Evolutionary conservation across 2,113 vertebrate genomes (phyloP), one percentile per base, ranked within the genome.

Genomic region (Motacilla tschutschensis): DNA sequence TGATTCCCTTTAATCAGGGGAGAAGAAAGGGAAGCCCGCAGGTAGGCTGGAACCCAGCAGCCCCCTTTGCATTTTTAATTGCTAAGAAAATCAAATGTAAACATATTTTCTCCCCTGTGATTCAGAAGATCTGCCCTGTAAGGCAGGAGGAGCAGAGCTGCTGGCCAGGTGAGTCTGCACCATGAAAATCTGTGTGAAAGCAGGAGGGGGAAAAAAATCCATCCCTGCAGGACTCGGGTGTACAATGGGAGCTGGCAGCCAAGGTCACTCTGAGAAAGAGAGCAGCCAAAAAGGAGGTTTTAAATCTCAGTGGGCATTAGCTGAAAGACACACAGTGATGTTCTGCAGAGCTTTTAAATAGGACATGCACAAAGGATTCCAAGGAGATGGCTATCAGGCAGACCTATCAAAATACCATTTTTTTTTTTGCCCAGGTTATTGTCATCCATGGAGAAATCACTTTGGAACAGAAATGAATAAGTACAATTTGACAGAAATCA

Each of bases 191-290:
- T 35, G 5, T 28, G 53, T 43, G 69, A 55, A 85, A 76, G 53
- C 44, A 78, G 74, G 51, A 67, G 43, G 13, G 8, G 6, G 31
- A 22, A 51, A 40, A 40, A 46, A 53, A 78, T 79, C 57, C 57
- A 41, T 35, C 18, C 75, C 72, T 35, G 10, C 86, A 90, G 90
- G 75, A 74, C 62, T 38, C 8, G 12, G 58, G 11, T 17, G 46
- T 48, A 77, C 83, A 79, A 47, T 10, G 53, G 79, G 57, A 83
- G 33, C 78, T 31, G 75, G 10, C 86, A 79, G 84, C 79, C 92
- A 94, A 95, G 90, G 88, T 94, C 90, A 84, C 81, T 86, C 59
- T 46, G 6, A 90, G 92, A 93, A 93, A 88, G 69, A 44, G 83
- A 93, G 76, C 88, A 79, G 75, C 83, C 83, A 73, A 55, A 90